Percentiles rank a stretch among this genome's conserved stretches.
phyloP scores from a whole-genome alignment of 2,113 vertebrate species.

The Amazona guildingii region DNA sequence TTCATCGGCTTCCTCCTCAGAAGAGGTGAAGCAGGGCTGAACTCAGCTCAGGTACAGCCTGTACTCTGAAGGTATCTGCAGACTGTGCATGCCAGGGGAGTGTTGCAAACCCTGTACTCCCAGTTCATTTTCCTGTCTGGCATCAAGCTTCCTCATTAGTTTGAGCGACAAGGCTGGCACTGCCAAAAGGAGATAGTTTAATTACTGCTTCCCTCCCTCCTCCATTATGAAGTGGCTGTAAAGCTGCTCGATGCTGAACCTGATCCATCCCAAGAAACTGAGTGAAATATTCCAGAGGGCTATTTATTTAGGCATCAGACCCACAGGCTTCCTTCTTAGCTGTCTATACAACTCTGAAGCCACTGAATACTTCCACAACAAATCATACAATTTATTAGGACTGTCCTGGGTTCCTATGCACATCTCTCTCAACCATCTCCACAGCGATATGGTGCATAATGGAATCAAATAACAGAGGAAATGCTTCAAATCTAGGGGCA shows the following conservation, averaged over 20 bases:
- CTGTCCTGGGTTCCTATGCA: not conserved
- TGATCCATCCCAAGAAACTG: conserved; percentile 13
- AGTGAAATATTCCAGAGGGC: conserved; percentile 19
- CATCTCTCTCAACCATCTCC: not conserved
- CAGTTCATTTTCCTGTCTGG: not conserved
- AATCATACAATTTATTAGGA: not conserved
- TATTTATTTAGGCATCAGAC: conserved; percentile 44
- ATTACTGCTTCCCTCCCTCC: conserved; percentile 35
- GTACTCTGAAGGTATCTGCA: not conserved
- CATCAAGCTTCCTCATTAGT: not conserved
- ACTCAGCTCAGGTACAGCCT: not conserved
- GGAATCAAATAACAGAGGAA: not conserved
- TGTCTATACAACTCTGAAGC: not conserved
- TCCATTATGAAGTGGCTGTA: conserved; percentile 26
- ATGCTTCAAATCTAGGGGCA: not conserved
- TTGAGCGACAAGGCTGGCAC: not conserved
- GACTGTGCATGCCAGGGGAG: not conserved
- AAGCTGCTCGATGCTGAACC: conserved; percentile 43
- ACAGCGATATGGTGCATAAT: not conserved
- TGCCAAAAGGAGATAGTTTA: conserved; percentile 57
- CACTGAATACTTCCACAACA: not conserved
- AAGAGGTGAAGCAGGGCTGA: not conserved
- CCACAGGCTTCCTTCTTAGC: not conserved
- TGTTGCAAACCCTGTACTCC: not conserved
- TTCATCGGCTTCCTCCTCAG: not conserved